phyloP scores from a whole-genome alignment of 2,113 vertebrate species.

The Penelope pileata region DNA sequence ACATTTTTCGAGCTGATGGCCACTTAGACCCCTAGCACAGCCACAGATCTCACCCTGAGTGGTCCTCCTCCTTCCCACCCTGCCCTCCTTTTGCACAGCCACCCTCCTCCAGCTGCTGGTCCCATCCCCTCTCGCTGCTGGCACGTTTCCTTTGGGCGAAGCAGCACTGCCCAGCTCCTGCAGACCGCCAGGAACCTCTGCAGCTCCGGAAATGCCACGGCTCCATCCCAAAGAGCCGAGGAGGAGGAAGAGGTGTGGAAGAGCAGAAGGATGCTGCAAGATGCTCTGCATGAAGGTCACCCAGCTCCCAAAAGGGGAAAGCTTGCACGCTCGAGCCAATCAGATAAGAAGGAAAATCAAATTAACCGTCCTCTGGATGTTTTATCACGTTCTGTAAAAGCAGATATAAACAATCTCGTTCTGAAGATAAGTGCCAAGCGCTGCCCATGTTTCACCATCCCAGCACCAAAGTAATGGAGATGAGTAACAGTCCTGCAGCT shows the following conservation, averaged over 20 bases:
- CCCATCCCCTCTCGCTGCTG: neutral
- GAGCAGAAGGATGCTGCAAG: neutral
- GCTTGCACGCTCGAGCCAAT: neutral
- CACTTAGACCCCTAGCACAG: neutral
- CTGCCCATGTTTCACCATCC: neutral
- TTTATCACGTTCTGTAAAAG: neutral
- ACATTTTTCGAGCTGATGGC: neutral
- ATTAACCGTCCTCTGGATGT: neutral
- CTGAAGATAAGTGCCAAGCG: neutral
- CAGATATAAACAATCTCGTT: neutral
- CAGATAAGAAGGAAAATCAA: neutral
- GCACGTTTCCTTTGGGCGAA: neutral
- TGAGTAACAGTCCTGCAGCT: neutral
- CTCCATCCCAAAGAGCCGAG: neutral
- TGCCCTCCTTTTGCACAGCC: neutral
- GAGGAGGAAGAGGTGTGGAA: neutral
- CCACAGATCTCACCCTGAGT: neutral
- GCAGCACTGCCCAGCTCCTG: fast-evolving
- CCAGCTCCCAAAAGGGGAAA: neutral
- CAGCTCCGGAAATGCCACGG: neutral
- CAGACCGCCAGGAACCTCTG: neutral
- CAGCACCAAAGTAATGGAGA: neutral
- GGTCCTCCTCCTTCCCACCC: neutral
- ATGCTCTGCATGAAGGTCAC: neutral
- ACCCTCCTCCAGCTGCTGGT: neutral